These are phyloP conservation scores for Apotomis turbidana DNA, from an alignment of 2,888 invertebrate species.

Conservation along the genomic window DNA sequence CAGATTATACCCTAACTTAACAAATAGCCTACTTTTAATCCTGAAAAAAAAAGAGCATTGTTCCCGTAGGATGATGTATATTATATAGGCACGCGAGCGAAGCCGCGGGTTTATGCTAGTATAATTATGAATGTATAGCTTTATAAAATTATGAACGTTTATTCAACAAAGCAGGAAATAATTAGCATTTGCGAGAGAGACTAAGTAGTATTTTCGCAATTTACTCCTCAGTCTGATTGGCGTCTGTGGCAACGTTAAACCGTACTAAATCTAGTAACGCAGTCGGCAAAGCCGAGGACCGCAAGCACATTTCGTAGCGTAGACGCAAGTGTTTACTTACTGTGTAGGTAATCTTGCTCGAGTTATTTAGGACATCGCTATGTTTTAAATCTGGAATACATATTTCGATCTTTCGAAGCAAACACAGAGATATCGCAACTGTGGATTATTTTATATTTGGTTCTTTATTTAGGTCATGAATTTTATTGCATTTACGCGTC, in stretches of 20 bases:
- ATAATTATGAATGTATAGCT: too few species aligned
- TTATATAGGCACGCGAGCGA: too few species aligned
- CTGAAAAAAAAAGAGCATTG: too few species aligned
- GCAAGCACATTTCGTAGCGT: slow-evolving; percentile 32
- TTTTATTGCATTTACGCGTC: too few species aligned
- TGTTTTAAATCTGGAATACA: slow-evolving; percentile 40
- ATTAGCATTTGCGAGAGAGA: slow-evolving; percentile 35
- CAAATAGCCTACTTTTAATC: too few species aligned
- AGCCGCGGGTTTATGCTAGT: too few species aligned
- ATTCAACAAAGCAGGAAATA: slow-evolving; percentile 22
- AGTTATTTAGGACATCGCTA: slow-evolving; percentile 50
- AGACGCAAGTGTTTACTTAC: slow-evolving; percentile 27
- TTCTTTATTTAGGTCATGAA: too few species aligned
- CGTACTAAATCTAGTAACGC: slow-evolving; percentile 27
- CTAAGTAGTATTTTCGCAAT: slow-evolving; percentile 35
- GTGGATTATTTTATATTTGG: not conserved
- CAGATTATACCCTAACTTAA: too few species aligned
- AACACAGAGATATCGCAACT: not conserved
- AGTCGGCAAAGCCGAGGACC: not conserved
- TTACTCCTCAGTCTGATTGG: slow-evolving; percentile 50
- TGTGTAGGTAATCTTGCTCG: slow-evolving; percentile 45
- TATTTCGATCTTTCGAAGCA: slow-evolving; percentile 41
- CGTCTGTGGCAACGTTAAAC: slow-evolving; percentile 46
- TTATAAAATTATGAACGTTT: too few species aligned
- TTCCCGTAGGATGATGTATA: too few species aligned